Conservation (phyloP, 2,113 vertebrate genomes). For the Gambusia holbrooki region DNA sequence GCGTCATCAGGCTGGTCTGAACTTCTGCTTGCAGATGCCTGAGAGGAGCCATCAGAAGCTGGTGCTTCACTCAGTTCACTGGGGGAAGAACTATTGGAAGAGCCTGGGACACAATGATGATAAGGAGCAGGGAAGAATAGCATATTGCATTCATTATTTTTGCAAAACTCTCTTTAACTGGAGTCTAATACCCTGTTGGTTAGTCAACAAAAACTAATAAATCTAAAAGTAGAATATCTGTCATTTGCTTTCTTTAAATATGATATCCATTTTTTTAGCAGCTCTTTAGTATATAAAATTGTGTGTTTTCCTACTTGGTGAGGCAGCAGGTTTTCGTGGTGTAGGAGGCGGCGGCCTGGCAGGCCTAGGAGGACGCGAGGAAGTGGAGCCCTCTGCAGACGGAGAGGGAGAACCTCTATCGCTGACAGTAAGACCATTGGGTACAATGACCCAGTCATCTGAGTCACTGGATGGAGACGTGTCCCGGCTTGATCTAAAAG, state of each 20-base stretch:
- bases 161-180: background rate
- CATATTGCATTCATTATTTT: background rate
- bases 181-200: background rate
- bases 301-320: slow-evolving; percentile 74
- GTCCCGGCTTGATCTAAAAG: slow-evolving; percentile 79
- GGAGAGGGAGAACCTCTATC: slow-evolving; percentile 83
- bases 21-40: slow-evolving; percentile 70
- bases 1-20: slow-evolving; percentile 78
- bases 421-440: slow-evolving; percentile 79
- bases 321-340: slow-evolving; percentile 80
- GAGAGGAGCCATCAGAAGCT: slow-evolving; percentile 74
- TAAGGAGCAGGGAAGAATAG: background rate
- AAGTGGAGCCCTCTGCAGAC: slow-evolving; percentile 83
- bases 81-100: slow-evolving; percentile 80
- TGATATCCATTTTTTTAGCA: background rate
- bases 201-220: background rate
- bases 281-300: background rate
- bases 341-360: slow-evolving; percentile 86
- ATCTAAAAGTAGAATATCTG: background rate
- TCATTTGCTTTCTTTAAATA: background rate
- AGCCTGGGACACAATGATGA: slow-evolving; percentile 68
- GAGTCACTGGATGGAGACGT: slow-evolving; percentile 82
- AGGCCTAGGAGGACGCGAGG: slow-evolving; percentile 85
- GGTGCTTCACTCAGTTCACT: slow-evolving; percentile 78
- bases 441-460: slow-evolving; percentile 82